Evolutionary conservation across 2,888 invertebrate species (phyloP), one percentile per base, ranked within the genome.

Genomic region (Scaptomyza flava): DNA sequence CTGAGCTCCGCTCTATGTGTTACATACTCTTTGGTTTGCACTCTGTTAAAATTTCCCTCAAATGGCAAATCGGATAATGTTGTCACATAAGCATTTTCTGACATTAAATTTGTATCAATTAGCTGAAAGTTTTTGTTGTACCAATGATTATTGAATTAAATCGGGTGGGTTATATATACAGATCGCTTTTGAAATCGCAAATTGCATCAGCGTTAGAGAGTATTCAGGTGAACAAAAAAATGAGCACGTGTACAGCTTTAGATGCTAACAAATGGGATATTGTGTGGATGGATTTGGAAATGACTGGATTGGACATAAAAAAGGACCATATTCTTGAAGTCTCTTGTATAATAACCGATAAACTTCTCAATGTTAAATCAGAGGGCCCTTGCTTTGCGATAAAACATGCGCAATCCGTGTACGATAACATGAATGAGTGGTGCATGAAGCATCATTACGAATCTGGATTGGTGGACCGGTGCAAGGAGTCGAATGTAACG

Each of bases 341-440:
- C 59, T 96, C 98, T 0, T 97, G 97, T 90, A 89, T 99, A 33
- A 93, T 99, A 58, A 99, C 99, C 0, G 97, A 98, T 90, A 93
- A 93, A 11, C 90, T 97, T 56, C 92, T 98, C 14, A 95, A 96
- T 79, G 90, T 96, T 8, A 91, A 97, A 38, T 96, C 96, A 3
- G 94, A 94, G 89, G 95, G 96, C 6, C 96, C 96, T 0, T 93
- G 95, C 81, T 90, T 98, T 46, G 93, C 97, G 2, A 95, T 99
- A 74, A 93, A 97, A 84, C 97, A 98, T 79, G 93, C 96, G 0
- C 94, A 96, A 69, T 91, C 93, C 31, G 92, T 96, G 33, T 93
- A 99, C 63, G 92, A 94, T 47, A 93, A 92, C 47, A 99, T 99
- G 99, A 90, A 94, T 88, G 94, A 94, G 6, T 99, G 99, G 99